phyloP scores from a whole-genome alignment of 1,140 invertebrate genomes.

The Sycophila sp. region DNA sequence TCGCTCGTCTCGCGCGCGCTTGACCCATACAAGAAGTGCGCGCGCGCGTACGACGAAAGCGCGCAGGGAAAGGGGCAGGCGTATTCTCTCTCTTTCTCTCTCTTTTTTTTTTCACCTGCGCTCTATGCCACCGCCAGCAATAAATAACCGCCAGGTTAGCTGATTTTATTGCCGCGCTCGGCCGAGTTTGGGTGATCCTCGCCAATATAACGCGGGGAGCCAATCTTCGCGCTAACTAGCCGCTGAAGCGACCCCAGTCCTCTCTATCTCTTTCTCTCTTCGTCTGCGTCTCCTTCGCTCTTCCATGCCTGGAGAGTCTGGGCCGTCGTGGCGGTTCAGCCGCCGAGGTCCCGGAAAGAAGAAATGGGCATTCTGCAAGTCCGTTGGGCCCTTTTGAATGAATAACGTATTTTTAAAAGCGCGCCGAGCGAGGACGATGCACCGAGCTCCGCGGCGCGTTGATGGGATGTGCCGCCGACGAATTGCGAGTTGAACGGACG shows the following conservation, averaged over 20 bases:
- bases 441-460: not conserved
- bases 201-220: conserved; percentile 24
- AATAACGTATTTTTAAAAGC: conserved; percentile 29
- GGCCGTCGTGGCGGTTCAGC: no score
- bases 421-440: not conserved
- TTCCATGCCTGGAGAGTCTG: no score
- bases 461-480: not conserved
- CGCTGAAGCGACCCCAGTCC: not conserved
- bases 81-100: conserved; percentile 60
- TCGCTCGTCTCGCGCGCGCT: no score
- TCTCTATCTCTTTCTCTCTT: not conserved
- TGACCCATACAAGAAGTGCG: not conserved
- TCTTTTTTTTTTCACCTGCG: conserved; percentile 60
- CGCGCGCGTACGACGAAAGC: not conserved
- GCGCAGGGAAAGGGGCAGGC: conserved; percentile 22
- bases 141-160: conserved; percentile 67
- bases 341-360: not conserved
- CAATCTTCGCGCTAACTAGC: conserved; percentile 35
- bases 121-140: conserved; percentile 62
- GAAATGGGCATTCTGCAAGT: not conserved
- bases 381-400: conserved; percentile 5
- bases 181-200: conserved; percentile 53
- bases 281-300: not conserved
- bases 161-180: conserved; percentile 62
- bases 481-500: not conserved